Percentiles rank a stretch among this genome's conserved stretches.
These are phyloP conservation scores for Cynodonichthys magdalenae DNA, from an alignment of 2,797 vertebrate genomes.

Conservation along the genomic window DNA sequence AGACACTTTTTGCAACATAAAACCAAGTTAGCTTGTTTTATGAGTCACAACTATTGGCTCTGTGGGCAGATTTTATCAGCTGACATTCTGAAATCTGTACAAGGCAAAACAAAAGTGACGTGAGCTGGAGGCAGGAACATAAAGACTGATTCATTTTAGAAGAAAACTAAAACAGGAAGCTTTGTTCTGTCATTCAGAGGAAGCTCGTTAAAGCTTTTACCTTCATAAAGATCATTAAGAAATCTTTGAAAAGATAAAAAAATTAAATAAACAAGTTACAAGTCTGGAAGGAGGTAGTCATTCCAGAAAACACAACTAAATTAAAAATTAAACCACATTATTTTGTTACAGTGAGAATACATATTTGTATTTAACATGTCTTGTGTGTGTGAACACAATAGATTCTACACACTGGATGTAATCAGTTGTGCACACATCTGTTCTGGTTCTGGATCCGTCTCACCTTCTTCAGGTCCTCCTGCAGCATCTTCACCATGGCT, in stretches of 20 bases:
- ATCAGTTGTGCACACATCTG: background rate
- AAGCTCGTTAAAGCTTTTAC: background rate
- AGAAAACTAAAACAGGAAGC: background rate
- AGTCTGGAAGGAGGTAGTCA: no score
- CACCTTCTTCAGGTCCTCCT: slow-evolving; percentile 97
- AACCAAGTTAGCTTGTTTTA: background rate
- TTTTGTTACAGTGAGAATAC: no score
- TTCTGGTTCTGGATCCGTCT: background rate
- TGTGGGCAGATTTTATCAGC: slow-evolving; percentile 19
- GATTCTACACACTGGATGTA: background rate
- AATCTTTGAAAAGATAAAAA: no score
- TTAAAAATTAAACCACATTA: background rate
- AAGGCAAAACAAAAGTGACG: slow-evolving; percentile 18
- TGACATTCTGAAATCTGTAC: slow-evolving; percentile 26
- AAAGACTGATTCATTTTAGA: slow-evolving; percentile 9
- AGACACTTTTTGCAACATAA: background rate
- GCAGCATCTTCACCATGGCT: slow-evolving; percentile 96
- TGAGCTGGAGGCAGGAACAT: slow-evolving; percentile 1
- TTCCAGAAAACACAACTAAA: background rate
- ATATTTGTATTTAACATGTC: no score
- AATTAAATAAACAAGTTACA: background rate
- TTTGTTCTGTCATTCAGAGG: slow-evolving; percentile 5
- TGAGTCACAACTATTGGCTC: slow-evolving; percentile 14
- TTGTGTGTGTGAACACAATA: background rate
- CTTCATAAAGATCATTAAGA: no score